phyloP scores from a whole-genome alignment of 2,797 vertebrate genomes.

The Botia almorhae region DNA sequence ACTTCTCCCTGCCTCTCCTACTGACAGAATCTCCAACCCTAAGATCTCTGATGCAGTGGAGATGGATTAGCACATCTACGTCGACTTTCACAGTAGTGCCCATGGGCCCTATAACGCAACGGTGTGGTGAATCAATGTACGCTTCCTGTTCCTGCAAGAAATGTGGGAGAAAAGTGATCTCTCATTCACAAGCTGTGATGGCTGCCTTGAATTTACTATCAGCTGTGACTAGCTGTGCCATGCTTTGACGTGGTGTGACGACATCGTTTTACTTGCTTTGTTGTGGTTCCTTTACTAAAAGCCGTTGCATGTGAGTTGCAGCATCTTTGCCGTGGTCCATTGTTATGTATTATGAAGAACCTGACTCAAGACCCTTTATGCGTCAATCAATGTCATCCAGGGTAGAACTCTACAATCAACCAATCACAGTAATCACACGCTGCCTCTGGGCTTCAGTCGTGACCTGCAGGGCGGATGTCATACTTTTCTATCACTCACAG shows the following conservation, averaged over 20 bases:
- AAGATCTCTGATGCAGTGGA: slow-evolving; percentile 60
- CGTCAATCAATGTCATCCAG: slow-evolving; percentile 29
- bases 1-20: not conserved
- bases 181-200: not conserved
- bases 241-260: not conserved
- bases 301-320: not conserved
- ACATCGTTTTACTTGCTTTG: slow-evolving; percentile 8
- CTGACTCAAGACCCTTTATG: slow-evolving; percentile 27
- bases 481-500: slow-evolving; percentile 35
- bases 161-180: not conserved
- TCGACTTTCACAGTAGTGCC: slow-evolving; percentile 57
- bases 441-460: slow-evolving; percentile 13
- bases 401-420: slow-evolving; percentile 31
- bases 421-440: slow-evolving; percentile 37
- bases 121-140: slow-evolving; percentile 33
- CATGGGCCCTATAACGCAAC: slow-evolving; percentile 6
- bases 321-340: slow-evolving; percentile 11
- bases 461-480: slow-evolving; percentile 25
- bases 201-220: not conserved
- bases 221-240: not conserved
- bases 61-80: slow-evolving; percentile 68
- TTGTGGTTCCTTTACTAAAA: not conserved
- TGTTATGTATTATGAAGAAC: slow-evolving; percentile 26
- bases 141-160: not conserved
- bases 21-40: slow-evolving; percentile 13